Percentiles rank a stretch among this genome's conserved stretches.
Evolutionary conservation across 2,113 vertebrate genomes (phyloP).

Genomic region (Platysternon megacephalum): DNA sequence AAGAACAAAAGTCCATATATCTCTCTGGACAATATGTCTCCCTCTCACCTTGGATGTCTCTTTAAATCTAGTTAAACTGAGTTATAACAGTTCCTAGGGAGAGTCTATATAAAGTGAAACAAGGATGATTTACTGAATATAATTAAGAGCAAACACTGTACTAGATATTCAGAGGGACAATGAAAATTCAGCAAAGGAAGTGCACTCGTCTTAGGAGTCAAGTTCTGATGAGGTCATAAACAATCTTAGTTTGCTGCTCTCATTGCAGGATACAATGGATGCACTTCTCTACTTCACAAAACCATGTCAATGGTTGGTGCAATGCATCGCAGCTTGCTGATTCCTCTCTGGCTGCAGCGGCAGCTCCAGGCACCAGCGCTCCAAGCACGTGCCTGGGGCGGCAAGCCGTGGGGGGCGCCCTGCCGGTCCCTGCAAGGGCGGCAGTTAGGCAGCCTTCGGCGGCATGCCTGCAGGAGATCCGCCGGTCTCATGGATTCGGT

Average conservation of each 20-base stretch:
- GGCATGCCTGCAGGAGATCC: no score
- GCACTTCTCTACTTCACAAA: constrained; percentile 26
- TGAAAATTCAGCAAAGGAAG: background rate
- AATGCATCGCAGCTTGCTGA: background rate
- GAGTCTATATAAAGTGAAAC: background rate
- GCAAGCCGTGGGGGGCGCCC: no score
- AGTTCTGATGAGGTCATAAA: background rate
- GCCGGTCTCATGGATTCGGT: no score
- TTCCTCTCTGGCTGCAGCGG: background rate
- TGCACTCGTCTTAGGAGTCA: constrained; percentile 16
- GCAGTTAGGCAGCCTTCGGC: no score
- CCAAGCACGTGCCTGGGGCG: no score
- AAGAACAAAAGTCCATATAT: background rate
- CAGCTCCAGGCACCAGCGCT: no score
- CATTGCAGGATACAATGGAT: constrained; percentile 27
- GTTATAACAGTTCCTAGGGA: background rate
- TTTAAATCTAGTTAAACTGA: background rate
- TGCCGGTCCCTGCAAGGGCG: no score
- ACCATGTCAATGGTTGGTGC: background rate
- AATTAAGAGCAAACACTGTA: background rate
- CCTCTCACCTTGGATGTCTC: background rate
- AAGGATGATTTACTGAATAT: background rate
- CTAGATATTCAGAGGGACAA: background rate
- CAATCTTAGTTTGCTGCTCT: constrained; percentile 22
- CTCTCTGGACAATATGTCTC: background rate